Evolutionary conservation across 1,140 invertebrate species (phyloP).

Genomic region (Globodera rostochiensis): DNA sequence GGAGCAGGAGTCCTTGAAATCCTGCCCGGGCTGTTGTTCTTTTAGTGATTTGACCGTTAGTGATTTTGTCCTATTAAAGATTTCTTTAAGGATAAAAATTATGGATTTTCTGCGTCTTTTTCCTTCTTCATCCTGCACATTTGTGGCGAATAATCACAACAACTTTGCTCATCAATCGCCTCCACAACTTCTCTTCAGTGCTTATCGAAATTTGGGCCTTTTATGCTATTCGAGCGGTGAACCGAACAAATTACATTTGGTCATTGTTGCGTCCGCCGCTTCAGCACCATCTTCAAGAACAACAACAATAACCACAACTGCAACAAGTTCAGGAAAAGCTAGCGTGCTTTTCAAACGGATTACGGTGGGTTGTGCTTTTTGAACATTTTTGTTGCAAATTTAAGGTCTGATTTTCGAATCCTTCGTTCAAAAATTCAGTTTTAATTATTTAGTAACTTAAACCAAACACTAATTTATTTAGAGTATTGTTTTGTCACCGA

Average conservation of each 20-base stretch:
- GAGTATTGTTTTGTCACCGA: constrained; percentile 23
- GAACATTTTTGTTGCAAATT: not conserved
- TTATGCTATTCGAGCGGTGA: constrained; percentile 11
- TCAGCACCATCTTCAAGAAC: not conserved
- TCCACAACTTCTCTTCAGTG: constrained; percentile 8
- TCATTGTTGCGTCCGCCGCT: not conserved
- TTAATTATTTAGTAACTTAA: too few relatives aligned
- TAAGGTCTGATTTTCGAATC: too few relatives aligned
- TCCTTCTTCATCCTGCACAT: not conserved
- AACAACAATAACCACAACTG: too few relatives aligned
- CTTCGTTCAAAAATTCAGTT: not conserved
- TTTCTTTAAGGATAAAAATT: not conserved
- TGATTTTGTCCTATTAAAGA: too few relatives aligned
- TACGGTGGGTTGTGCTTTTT: not conserved
- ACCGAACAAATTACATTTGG: constrained; percentile 17
- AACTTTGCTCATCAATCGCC: not conserved
- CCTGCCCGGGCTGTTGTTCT: too few relatives aligned
- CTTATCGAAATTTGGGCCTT: constrained; percentile 8
- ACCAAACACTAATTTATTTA: constrained; percentile 5
- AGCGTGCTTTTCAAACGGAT: constrained; percentile 9
- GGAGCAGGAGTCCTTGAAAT: too few relatives aligned
- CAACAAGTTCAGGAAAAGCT: not conserved
- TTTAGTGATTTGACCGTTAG: too few relatives aligned
- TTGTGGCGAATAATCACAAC: not conserved
- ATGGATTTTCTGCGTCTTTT: constrained; percentile 26